Evolutionary conservation across 2,888 invertebrate genomes (phyloP).

Genomic region (Xylota sylvarum): DNA sequence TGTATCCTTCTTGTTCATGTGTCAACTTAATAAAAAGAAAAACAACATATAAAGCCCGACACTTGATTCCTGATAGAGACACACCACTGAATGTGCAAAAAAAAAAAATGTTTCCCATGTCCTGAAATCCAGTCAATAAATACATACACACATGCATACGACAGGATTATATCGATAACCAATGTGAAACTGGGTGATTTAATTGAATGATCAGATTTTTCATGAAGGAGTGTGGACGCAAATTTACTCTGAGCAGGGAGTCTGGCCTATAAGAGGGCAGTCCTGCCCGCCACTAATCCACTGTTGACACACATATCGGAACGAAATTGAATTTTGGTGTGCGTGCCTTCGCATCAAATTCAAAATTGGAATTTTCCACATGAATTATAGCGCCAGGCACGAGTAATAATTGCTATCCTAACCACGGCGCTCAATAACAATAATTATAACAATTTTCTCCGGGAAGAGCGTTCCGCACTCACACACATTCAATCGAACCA

Average conservation of each 20-base stretch:
- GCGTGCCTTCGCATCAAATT: conserved; percentile 72
- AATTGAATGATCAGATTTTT: conserved; percentile 66
- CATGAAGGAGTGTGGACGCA: conserved; percentile 2
- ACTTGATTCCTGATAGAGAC: conserved; percentile 8
- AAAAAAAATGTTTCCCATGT: not conserved
- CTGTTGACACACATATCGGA: conserved; percentile 57
- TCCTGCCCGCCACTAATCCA: conserved; percentile 52
- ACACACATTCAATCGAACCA: conserved; percentile 56
- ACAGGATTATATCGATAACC: conserved; percentile 16
- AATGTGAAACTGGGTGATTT: conserved; percentile 18
- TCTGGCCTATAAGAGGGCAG: not conserved
- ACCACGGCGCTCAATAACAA: conserved; percentile 68
- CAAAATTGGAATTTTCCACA: conserved; percentile 54
- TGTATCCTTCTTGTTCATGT: conserved; percentile 15
- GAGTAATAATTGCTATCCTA: conserved; percentile 64
- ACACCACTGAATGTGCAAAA: not conserved
- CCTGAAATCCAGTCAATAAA: conserved; percentile 13
- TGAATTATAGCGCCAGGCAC: conserved; percentile 59
- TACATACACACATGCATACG: not conserved
- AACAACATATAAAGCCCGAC: not conserved
- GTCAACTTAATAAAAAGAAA: not conserved
- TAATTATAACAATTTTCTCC: conserved; percentile 68
- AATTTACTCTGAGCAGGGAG: conserved; percentile 31
- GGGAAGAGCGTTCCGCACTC: conserved; percentile 3
- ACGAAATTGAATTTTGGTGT: conserved; percentile 64